A percentile compares a stretch with the other conserved stretches of the same genome.
Evolutionary conservation across 2,888 invertebrate genomes (phyloP).

Genomic region (Brachypalpus laphriformis): DNA sequence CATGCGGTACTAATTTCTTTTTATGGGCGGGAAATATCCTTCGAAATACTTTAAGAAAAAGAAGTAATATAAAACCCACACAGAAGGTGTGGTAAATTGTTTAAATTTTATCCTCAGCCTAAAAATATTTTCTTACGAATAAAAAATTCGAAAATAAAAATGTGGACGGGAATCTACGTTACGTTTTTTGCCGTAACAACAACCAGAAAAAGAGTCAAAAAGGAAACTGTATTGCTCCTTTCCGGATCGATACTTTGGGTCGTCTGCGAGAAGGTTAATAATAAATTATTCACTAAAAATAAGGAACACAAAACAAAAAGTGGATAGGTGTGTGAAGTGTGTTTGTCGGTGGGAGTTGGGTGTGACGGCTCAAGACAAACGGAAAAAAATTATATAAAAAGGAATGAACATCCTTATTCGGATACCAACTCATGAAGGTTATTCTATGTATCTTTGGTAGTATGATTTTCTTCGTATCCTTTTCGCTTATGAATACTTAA

Average conservation of each 20-base stretch:
- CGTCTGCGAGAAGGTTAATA: conserved; percentile 52
- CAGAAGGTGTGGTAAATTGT: conserved; percentile 18
- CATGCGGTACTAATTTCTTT: conserved; percentile 17
- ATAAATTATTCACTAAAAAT: conserved; percentile 67
- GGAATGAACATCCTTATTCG: conserved; percentile 37
- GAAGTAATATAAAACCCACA: background rate
- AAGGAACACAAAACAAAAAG: conserved; percentile 1
- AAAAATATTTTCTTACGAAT: conserved; percentile 22
- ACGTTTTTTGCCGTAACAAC: background rate
- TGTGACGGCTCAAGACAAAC: background rate
- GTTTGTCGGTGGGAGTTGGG: background rate
- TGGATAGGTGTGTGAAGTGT: background rate
- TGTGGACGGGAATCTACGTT: background rate
- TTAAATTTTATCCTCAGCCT: conserved; percentile 45
- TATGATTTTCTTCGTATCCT: conserved; percentile 11
- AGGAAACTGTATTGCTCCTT: background rate
- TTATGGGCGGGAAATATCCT: conserved; percentile 22
- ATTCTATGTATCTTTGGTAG: conserved; percentile 16
- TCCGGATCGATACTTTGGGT: conserved; percentile 47
- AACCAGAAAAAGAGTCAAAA: background rate
- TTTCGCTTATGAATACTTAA: conserved; percentile 45
- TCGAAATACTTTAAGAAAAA: background rate
- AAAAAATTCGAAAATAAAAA: conserved; percentile 26
- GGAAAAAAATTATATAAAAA: background rate
- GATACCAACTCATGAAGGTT: conserved; percentile 4